Percentiles rank a stretch among this genome's conserved stretches.
Conservation (phyloP, 2,113 vertebrate genomes). For the Salvelinus namaycush region DNA sequence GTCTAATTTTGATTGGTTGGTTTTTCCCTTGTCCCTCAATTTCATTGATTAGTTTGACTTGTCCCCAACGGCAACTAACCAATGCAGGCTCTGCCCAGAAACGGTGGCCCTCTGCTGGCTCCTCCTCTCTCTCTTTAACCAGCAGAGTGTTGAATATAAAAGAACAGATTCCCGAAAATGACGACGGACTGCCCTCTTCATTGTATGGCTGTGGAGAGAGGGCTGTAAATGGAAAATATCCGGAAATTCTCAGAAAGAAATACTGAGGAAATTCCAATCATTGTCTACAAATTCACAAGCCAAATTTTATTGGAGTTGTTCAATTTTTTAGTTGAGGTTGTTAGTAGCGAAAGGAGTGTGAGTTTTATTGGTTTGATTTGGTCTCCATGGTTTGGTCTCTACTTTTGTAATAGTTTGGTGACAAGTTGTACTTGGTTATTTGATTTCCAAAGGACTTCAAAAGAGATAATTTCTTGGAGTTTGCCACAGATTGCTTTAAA, state of each 20-base stretch:
- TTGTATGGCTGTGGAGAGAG: slow-evolving; percentile 87
- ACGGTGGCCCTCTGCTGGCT: slow-evolving; percentile 81
- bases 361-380: slow-evolving; percentile 5
- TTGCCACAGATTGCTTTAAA: slow-evolving; percentile 4
- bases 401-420: not conserved
- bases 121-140: slow-evolving; percentile 71
- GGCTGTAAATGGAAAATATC: slow-evolving; percentile 60
- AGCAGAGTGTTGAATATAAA: slow-evolving; percentile 82
- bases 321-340: slow-evolving; percentile 35
- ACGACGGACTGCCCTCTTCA: slow-evolving; percentile 87
- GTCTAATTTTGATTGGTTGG: not conserved
- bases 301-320: slow-evolving; percentile 12
- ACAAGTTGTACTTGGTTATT: not conserved
- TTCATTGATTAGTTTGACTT: not conserved
- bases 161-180: slow-evolving; percentile 83
- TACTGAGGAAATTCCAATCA: slow-evolving; percentile 68
- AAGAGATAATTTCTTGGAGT: slow-evolving; percentile 6
- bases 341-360: slow-evolving; percentile 57
- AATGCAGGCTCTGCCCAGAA: slow-evolving; percentile 91
- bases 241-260: slow-evolving; percentile 62
- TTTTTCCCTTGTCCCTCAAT: not conserved
- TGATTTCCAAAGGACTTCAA: not conserved
- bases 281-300: slow-evolving; percentile 40
- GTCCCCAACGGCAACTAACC: slow-evolving; percentile 77
- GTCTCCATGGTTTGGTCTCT: not conserved